Evolutionary conservation across 2,113 vertebrate genomes (phyloP), one percentile per base, ranked within the genome.

Genomic region (Platichthys stellatus): DNA sequence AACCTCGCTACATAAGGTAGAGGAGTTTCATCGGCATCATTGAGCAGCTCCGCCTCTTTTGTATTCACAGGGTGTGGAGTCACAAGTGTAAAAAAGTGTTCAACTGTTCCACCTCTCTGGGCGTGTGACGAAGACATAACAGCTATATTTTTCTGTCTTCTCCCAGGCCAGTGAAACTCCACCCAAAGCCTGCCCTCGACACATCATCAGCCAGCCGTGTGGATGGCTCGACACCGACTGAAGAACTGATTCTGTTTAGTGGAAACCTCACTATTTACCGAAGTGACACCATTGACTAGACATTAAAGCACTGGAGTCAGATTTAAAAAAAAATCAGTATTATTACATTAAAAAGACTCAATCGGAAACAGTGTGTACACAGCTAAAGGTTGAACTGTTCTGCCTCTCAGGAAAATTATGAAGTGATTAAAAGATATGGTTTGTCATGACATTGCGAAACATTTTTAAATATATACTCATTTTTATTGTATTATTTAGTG

Each of bases 141-240:
- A 28, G 54, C 21, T 72, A 63, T 11, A 3, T 80, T 14, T 17
- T 68, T 61, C 21, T 64, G 18, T 5, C 1, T 6, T n/a, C 62
- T 49, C 65, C 14, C 78, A 90, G 90, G 69, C 12, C 1, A 1
- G 20, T 77, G 79, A 75, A 47, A 47, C 85, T 78, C 76, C 84
- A 74, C 81, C 88, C 72, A 82, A 17, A 71, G 4, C 69, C 57
- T 67, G 47, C 60, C 75, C 51, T 15, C 38, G 3, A 5, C 81
- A 67, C 26, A 5, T 45, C 1, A 10, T 35, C 58, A n/a, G 60
- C 13, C n/a, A 17, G 62, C 18, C 59, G 1, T 2, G 11, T 63
- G 67, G 76, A 72, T 35, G 15, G 1, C 13, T 21, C 47, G 12
- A 74, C 31, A 0, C 4, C 10, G 17, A 60, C 65, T 38, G 45